Base-by-base conservation (phyloP, 2,113 vertebrate genomes). In the Argyrosomus japonicus region DNA sequence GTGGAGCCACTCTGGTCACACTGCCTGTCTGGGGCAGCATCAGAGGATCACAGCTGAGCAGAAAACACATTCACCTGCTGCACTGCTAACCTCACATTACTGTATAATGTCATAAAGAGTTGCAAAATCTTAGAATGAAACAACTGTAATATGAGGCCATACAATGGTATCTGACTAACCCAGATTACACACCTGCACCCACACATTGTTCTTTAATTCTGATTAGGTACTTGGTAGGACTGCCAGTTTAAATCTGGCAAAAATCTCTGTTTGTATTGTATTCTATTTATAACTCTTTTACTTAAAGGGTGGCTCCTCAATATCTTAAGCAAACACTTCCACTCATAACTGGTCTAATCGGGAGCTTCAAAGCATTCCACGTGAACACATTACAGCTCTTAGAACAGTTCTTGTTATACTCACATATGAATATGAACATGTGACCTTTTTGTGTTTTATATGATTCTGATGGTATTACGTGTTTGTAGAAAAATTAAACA, bases 1-100 rank as follows among this genome's bases (percentile, higher is more conserved):
- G 79, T 56, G 80, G 90, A 92, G 86, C 68, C 25, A 67, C 62
- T 84, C 72, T 87, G 78, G 90, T 88, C 88, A 90, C 82, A 91
- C 84, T 91, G 80, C 53, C 50, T 85, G 85, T 87, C 86, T 85
- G 68, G 81, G 82, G 73, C 68, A 58, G 36, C 73, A 82, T 87
- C 58, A 68, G 68, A 79, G 53, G 71, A 68, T 75, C 70, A 82
- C 67, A 62, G 63, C 67, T 53, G 78, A 79, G 65, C 62, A 80
- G 51, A 83, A 75, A 75, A 63, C 62, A 67, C 29, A n/a, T 64
- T 64, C 23, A 75, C 68, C 43, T 40, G 79, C 36, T 79, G 29
- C 67, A 58, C 56, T 60, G 64, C 13, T 25, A 25, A 29, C 63
- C 50, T 65, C 23, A 45, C 21, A 75, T 18, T 60, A 27, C 23